Evolutionary conservation across 2,888 invertebrate genomes (phyloP).

Genomic region (Parnassius orleans): DNA sequence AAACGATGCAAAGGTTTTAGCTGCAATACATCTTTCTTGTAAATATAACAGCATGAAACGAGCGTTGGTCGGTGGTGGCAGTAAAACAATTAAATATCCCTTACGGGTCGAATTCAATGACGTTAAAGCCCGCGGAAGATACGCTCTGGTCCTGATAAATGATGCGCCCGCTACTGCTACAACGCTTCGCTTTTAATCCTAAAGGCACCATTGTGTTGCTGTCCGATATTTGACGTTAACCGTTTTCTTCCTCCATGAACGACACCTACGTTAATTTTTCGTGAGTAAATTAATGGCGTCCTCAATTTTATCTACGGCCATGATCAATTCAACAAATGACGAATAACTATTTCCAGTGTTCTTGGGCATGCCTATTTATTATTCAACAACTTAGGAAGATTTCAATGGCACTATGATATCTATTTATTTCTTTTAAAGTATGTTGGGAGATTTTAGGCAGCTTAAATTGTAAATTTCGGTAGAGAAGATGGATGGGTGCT

Average conservation of each 20-base stretch:
- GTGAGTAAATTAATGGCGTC: slow-evolving; percentile 65
- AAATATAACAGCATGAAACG: too few species aligned
- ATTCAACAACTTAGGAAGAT: neutral
- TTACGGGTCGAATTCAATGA: slow-evolving; percentile 43
- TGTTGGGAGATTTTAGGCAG: too few species aligned
- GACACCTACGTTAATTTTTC: slow-evolving; percentile 61
- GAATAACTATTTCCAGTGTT: slow-evolving; percentile 12
- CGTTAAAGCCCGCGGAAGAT: slow-evolving; percentile 53
- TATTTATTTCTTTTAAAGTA: too few species aligned
- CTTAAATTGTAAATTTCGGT: too few species aligned
- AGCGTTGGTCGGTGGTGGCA: slow-evolving; percentile 17
- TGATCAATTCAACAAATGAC: slow-evolving; percentile 51
- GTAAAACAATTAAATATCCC: slow-evolving; percentile 35
- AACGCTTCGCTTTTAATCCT: slow-evolving; percentile 78
- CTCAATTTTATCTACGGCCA: slow-evolving; percentile 58
- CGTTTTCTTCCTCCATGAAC: slow-evolving; percentile 54
- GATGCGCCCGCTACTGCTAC: slow-evolving; percentile 72
- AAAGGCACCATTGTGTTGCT: slow-evolving; percentile 68
- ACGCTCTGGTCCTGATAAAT: slow-evolving; percentile 72
- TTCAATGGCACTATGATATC: too few species aligned
- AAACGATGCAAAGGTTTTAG: too few species aligned
- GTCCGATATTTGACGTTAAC: slow-evolving; percentile 70
- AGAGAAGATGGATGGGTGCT: too few species aligned
- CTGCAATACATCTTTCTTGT: too few species aligned
- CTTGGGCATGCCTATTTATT: neutral